A percentile compares a stretch with the other conserved stretches of the same genome.
Conservation (phyloP, 2,888 invertebrate species). For the Acrocyrtus sp. region DNA sequence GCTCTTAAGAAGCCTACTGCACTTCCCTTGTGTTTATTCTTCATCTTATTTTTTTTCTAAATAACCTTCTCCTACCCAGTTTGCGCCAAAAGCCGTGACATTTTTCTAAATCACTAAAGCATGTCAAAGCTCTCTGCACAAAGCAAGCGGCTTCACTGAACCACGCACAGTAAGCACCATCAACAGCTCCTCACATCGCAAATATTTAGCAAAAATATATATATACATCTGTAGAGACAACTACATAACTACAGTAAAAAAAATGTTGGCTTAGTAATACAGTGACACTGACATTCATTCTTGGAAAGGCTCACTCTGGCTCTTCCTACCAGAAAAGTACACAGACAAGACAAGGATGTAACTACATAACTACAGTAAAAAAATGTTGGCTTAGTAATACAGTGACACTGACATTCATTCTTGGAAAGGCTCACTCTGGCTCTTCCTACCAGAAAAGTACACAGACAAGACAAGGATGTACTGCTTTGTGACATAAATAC, state of each 20-base stretch:
- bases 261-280: slow-evolving; percentile 48
- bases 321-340: too few species aligned
- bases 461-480: too few species aligned
- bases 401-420: slow-evolving; percentile 50
- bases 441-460: too few species aligned
- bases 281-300: slow-evolving; percentile 50
- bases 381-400: slow-evolving; percentile 48
- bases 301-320: slow-evolving; percentile 46
- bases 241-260: slow-evolving; percentile 31
- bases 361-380: slow-evolving; percentile 31
- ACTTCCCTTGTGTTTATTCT: too few species aligned
- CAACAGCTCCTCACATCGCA: background rate
- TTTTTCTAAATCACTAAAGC: slow-evolving; percentile 51
- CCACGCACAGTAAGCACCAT: slow-evolving; percentile 31
- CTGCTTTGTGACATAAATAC: slow-evolving; percentile 19
- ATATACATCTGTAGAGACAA: background rate
- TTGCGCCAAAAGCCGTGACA: slow-evolving; percentile 46
- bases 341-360: too few species aligned
- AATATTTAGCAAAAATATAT: background rate
- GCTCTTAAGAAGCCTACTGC: too few species aligned
- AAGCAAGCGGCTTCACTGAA: slow-evolving; percentile 49
- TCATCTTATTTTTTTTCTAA: too few species aligned
- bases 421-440: slow-evolving; percentile 46
- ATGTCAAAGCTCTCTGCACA: slow-evolving; percentile 48
- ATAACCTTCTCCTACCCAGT: too few species aligned